Conservation (phyloP, 2,113 vertebrate genomes). For the Trinectes maculatus region DNA sequence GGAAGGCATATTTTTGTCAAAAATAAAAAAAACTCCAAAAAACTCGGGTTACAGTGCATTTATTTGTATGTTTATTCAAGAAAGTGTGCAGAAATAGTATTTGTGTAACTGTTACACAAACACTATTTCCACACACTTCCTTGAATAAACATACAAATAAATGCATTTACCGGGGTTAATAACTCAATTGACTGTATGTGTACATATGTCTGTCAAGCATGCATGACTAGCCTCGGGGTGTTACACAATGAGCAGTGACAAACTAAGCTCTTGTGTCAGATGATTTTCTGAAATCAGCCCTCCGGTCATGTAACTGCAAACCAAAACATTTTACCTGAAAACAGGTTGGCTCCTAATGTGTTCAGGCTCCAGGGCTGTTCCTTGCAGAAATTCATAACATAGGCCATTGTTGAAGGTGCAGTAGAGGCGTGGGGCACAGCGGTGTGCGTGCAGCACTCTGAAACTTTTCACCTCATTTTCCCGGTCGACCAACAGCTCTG, state of each 20-base stretch:
- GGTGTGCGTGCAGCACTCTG: slow-evolving; percentile 90
- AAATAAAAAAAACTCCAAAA: not conserved
- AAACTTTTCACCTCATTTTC: slow-evolving; percentile 98
- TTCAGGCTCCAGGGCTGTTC: slow-evolving; percentile 91
- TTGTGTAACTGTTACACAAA: too few species aligned
- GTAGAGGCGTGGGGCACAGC: slow-evolving; percentile 93
- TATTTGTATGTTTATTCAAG: not conserved
- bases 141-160: not conserved
- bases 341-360: slow-evolving; percentile 90
- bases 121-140: too few species aligned
- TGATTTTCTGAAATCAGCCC: not conserved
- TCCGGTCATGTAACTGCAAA: not conserved
- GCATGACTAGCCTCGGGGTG: fast-evolving
- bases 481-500: slow-evolving; percentile 92
- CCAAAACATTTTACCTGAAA: slow-evolving; percentile 83
- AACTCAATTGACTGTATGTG: not conserved
- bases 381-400: slow-evolving; percentile 96
- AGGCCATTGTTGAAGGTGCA: slow-evolving; percentile 97
- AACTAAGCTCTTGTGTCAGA: not conserved
- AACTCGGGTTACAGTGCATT: not conserved
- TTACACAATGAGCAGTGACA: not conserved
- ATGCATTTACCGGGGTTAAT: too few species aligned
- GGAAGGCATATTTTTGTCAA: not conserved
- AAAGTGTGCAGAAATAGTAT: not conserved
- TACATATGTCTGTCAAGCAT: not conserved